Evolutionary conservation across 2,797 vertebrate species (phyloP), one percentile per base, ranked within the genome.

Genomic region (Pipistrellus nathusii): DNA sequence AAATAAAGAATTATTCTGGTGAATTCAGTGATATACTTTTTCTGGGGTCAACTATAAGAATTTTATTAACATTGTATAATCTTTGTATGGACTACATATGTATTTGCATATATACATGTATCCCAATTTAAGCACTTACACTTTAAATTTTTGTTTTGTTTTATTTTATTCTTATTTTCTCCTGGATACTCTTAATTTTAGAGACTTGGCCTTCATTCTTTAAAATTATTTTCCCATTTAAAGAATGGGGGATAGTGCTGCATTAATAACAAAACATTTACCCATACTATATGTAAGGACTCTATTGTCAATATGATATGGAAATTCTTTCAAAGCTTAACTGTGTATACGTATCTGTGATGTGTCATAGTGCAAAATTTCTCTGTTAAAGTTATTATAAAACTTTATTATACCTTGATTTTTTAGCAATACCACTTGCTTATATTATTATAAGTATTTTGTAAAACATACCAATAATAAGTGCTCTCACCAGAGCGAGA

Each of bases 231-330:
- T 92, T 94, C 20, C 9, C 20, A 75, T 15, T 48, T 75, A 73
- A 80, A 57, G 41, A 53, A 84, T 51, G 17, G 38, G 3, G 41
- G 8, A n/a, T 51, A 0, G 59, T 81, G 91, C 91, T 87, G 9
- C 6, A 25, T 93, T 89, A 91, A 94, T 80, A 90, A 32, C 41
- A 87, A n/a, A 15, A 73, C 71, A 57, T 66, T 83, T 88, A 23
- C 38, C 8, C 14, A 77, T 57, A 27, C 66, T 64, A 78, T 11
- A 30, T 25, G 7, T 88, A 38, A 68, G 5, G 90, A 80, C 5
- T 38, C n/a, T 53, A 48, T 18, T 71, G 5, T 73, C 23, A 57
- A 85, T 73, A 83, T 51, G 53, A 1, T 59, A 71, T 59, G 32
- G 17, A 90, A 78, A 75, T 89, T 77, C 12, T 76, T 57, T 88